Base-by-base conservation (phyloP, 2,113 vertebrate species). In the Istiophorus platypterus region DNA sequence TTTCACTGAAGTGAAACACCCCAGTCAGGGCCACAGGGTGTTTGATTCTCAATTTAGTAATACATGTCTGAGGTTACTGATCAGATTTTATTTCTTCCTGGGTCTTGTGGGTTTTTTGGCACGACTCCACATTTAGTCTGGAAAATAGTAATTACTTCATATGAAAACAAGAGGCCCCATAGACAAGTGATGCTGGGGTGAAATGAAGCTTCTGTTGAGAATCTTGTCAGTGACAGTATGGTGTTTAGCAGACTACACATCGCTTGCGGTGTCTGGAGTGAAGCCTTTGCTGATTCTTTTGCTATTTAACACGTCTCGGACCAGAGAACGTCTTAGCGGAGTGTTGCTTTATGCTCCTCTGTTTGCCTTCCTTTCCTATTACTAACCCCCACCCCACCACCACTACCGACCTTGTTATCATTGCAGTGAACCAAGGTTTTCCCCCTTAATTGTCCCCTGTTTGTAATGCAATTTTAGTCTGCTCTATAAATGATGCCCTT, bases 401-500 rank as follows among this genome's bases (percentile, higher is more conserved):
- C 45, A 7, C 24, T 7, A 24, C 39, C 27, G 10, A 51, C 22
- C 42, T 9, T 59, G 13, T 73, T 66, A 52, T 27, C 62, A 42
- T 10, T 39, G 52, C 34, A 45, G 26, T 69, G 34, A 42, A 47
- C 45, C 2, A 12, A 76, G 62, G 64, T 86, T 34, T 72, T 68
- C 22, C 57, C 56, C 57, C 47, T 51, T 72, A 74, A 74, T 66
- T 85, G 51, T 66, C 42, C 61, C 51, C 47, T 67, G 81, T 81
- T 86, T 62, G 68, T 70, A 62, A 85, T 85, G 70, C 77, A 41
- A 84, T 77, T 85, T 84, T 41, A 56, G 78, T 66, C 74, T 68
- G 18, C 66, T 80, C 61, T 64, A 74, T 83, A 58, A 91, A 89
- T 89, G 88, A 75, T 78, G 49, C 82, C 51, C 88, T 65, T 89